These are phyloP conservation scores for Hydrozoanthus gracilis DNA, from an alignment of 92 coral and sea anemone species.

Conservation along the genomic window DNA sequence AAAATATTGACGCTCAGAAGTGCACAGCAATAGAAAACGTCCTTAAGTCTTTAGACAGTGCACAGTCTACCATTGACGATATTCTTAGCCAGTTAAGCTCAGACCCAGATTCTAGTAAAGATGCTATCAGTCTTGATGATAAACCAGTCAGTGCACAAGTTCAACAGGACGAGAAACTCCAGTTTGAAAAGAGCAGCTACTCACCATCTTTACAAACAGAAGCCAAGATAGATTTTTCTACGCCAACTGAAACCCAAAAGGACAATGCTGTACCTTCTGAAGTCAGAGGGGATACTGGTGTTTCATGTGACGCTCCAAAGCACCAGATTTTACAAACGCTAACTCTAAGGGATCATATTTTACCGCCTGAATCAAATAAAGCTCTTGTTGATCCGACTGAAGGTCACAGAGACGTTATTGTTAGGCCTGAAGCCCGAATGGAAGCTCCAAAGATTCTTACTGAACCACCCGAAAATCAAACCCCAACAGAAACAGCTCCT, in stretches of 20 bases:
- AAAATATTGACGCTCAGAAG: not conserved
- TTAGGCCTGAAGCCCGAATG: not conserved
- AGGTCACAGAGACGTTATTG: not conserved
- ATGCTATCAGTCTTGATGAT: not conserved
- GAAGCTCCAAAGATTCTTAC: not conserved
- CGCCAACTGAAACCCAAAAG: not conserved
- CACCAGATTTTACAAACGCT: not conserved
- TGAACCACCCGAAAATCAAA: not conserved
- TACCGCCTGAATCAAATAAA: not conserved
- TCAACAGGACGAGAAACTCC: not conserved
- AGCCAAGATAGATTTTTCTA: not conserved
- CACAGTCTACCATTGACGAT: constrained; percentile 30
- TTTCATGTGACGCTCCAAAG: not conserved
- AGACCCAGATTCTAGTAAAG: not conserved
- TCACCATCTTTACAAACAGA: not conserved
- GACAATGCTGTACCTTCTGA: not conserved
- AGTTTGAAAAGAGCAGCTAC: not conserved
- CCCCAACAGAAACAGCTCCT: too few relatives aligned
- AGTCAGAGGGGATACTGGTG: not conserved
- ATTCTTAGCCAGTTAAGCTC: constrained; percentile 26
- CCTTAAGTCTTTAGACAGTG: constrained; percentile 34
- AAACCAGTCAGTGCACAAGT: not conserved
- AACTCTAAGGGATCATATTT: not conserved
- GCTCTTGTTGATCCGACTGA: not conserved
- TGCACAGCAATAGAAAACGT: not conserved